Conservation (phyloP, 1,140 invertebrate genomes). For the Drosophila seguyi region DNA sequence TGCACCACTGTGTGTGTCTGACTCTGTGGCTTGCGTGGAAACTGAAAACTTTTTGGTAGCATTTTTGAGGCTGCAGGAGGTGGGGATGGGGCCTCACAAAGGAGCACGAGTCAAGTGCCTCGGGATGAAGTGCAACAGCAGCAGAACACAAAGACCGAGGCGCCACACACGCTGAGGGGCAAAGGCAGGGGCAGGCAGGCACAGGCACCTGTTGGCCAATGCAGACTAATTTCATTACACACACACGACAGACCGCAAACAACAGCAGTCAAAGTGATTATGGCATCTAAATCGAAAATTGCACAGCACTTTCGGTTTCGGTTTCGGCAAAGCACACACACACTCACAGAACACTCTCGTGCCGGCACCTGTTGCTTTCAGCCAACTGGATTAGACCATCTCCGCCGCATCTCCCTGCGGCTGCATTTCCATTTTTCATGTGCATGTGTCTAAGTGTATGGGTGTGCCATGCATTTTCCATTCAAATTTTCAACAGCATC, state of each 20-base stretch:
- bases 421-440: constrained; percentile 15
- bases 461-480: constrained; percentile 46
- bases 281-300: constrained; percentile 74
- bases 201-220: constrained; percentile 58
- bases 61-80: constrained; percentile 28
- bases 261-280: constrained; percentile 48
- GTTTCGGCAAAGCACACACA: constrained; percentile 9
- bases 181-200: background rate
- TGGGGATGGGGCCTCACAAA: background rate
- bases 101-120: constrained; percentile 31
- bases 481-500: constrained; percentile 60
- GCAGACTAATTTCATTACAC: constrained; percentile 70
- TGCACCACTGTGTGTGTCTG: constrained; percentile 20
- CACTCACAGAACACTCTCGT: constrained; percentile 3
- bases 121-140: background rate
- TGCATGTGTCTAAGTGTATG: constrained; percentile 13
- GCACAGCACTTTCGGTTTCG: constrained; percentile 73
- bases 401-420: constrained; percentile 28
- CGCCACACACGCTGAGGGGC: constrained; percentile 37
- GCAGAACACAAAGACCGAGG: constrained; percentile 35
- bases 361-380: constrained; percentile 59
- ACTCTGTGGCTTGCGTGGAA: constrained; percentile 25
- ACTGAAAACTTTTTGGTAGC: constrained; percentile 55
- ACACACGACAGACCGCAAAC: constrained; percentile 53
- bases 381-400: constrained; percentile 68